Base-by-base conservation (phyloP, 2,797 vertebrate species). In the Characodon lateralis region DNA sequence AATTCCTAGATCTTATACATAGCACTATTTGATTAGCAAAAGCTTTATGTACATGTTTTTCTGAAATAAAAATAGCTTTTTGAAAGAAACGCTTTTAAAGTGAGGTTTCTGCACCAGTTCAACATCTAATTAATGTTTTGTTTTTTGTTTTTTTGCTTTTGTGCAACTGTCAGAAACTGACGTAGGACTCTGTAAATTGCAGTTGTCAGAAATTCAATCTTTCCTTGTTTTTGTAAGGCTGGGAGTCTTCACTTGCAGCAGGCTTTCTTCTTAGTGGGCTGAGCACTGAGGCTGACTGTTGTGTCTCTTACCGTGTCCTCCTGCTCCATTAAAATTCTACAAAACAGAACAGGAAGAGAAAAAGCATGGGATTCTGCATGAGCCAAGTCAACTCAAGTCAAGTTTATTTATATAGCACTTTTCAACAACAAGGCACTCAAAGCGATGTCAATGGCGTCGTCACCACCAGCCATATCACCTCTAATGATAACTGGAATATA, bases 221-320 rank as follows among this genome's bases (percentile, higher is more conserved):
- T 51, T 22, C 20, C n/a, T n/a, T 12, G 46, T 50, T 71, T 14
- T 61, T 20, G 55, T 31, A 75, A 70, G 4, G 28, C 55, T 50
- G 51, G 13, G 26, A 46, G 20, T 77, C 71, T 83, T 95, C 84
- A 95, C 85, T 95, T 94, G 88, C 97, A 99, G 94, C 97, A 98
- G 82, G 95, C 83, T 79, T 94, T 97, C 91, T 95, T 97, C 89
- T 96, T 97, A 5, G 91, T 8, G 22, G 81, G 83, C 28, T 93
- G 92, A 82, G 89, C 88, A 14, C 81, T 90, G 78, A 98, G 94
- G 80, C 87, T 91, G 76, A 96, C 73, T 0, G 94, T 96, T 63
- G 96, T 95, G 73, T 96, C 94, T 89, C 95, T 96, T 76, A 93
- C 96, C 61, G 86, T 93, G 89, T 97, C 97, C 91, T 98, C 96